Base-by-base conservation (phyloP, 2,888 invertebrate genomes). In the Chrysolina americana region DNA sequence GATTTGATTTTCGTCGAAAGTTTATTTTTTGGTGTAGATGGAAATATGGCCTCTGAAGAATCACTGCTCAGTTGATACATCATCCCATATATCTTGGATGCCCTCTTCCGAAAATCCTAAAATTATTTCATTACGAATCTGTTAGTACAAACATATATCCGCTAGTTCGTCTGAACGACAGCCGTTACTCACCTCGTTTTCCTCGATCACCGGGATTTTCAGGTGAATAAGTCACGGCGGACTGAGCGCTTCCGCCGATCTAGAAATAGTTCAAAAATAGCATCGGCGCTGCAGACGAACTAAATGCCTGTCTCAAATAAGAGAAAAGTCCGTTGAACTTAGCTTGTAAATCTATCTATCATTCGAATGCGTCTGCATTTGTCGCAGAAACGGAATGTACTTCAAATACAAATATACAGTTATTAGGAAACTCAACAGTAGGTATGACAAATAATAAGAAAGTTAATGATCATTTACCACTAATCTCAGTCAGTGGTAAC, bases 281-380 rank as follows among this genome's bases (percentile, higher is more conserved):
- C 53, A 11, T 53, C 10, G 15, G 5, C 53, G 15, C 21, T 4
- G 53, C 21, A 53, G 53, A 53, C 21, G 53, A 21, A 53, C 53
- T 19, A 21, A 53, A 53, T 53, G 53, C 19, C 9, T 53, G 21
- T 21, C 13, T 53, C 53, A 53, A 53, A 53, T 53, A 21, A 53
- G 53, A 53, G 53, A 53, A 53, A 53, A 53, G 53, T 53, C 13
- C 53, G 53, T 53, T 53, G 19, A 53, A 53, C 53, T 53, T 53
- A 21, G 19, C 19, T 53, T 21, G 10, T 19, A 11, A 4, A 53
- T 53, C 0, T 21, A 53, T 53, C 0, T 21, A 21, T 21, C 21
- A 10, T 19, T 53, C 53, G 44, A 53, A 13, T 53, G 53, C 13
- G 9, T 23, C 21, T 9, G 44, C 44, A 44, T 44, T 44, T 13